Percentiles rank a stretch among this genome's conserved stretches.
These are phyloP conservation scores for Pachymerium ferrugineum DNA, from an alignment of 2,888 invertebrate genomes.

Conservation along the genomic window DNA sequence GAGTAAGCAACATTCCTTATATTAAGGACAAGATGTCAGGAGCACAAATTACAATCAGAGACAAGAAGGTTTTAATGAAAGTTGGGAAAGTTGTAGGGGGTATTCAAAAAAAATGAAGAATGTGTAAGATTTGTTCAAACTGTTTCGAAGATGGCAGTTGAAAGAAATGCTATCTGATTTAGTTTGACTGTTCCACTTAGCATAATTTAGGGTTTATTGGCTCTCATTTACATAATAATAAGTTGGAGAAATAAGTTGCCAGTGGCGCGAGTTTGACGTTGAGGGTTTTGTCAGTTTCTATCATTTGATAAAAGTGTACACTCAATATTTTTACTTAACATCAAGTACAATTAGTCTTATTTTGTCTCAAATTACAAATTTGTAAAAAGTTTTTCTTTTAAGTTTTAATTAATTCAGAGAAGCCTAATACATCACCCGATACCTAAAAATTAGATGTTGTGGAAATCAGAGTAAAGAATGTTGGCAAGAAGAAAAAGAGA, in stretches of 20 bases:
- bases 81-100: neutral
- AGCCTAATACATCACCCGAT: neutral
- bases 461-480: too few species aligned
- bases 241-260: neutral
- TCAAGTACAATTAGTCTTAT: neutral
- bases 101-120: neutral
- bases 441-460: neutral
- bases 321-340: too few species aligned
- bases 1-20: neutral
- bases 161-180: constrained; percentile 11
- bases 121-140: too few species aligned
- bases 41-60: neutral
- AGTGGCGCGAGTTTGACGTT: neutral
- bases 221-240: constrained; percentile 20
- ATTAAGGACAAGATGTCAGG: neutral
- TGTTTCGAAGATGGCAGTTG: neutral
- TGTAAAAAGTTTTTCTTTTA: neutral
- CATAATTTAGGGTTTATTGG: constrained; percentile 19
- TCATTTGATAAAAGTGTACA: too few species aligned
- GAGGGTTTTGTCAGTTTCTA: neutral
- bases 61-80: constrained; percentile 3
- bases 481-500: too few species aligned
- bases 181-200: constrained; percentile 14
- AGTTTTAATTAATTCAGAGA: constrained; percentile 10
- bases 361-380: neutral